A percentile compares a stretch with the other conserved stretches of the same genome.
Evolutionary conservation across 2,888 invertebrate species (phyloP).

Genomic region (Beris morrisii): DNA sequence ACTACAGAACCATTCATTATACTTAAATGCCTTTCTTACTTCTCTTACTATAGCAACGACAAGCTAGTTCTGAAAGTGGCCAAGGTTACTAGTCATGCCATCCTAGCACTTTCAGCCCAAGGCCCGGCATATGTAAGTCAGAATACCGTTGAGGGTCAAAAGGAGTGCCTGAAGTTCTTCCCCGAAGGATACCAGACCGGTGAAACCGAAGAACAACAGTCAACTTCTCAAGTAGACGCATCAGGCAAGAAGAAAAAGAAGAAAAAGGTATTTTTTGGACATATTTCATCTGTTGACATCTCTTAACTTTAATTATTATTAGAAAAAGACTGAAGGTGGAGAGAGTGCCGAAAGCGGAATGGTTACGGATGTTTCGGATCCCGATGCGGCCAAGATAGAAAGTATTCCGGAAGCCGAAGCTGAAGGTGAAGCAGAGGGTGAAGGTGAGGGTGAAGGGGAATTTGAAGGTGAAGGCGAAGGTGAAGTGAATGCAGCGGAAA

Average conservation of each 20-base stretch:
- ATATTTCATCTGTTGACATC: neutral
- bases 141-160: constrained; percentile 65
- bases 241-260: constrained; percentile 61
- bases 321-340: constrained; percentile 21
- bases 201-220: constrained; percentile 49
- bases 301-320: neutral
- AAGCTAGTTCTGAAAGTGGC: constrained; percentile 71
- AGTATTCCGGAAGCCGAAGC: constrained; percentile 6
- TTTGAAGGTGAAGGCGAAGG: constrained; percentile 5
- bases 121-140: constrained; percentile 71
- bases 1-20: neutral
- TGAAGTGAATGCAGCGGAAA: neutral
- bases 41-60: constrained; percentile 61
- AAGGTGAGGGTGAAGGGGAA: neutral
- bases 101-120: constrained; percentile 64
- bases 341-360: constrained; percentile 17
- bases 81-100: constrained; percentile 64
- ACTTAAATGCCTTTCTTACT: neutral
- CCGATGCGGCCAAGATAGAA: neutral
- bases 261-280: constrained; percentile 51
- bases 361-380: constrained; percentile 11
- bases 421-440: constrained; percentile 24
- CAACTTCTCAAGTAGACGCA: constrained; percentile 53
- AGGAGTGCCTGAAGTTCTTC: constrained; percentile 69
- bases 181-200: constrained; percentile 66